These are phyloP conservation scores for Glyptemys insculpta DNA, from an alignment of 2,797 vertebrate genomes.

Conservation along the genomic window DNA sequence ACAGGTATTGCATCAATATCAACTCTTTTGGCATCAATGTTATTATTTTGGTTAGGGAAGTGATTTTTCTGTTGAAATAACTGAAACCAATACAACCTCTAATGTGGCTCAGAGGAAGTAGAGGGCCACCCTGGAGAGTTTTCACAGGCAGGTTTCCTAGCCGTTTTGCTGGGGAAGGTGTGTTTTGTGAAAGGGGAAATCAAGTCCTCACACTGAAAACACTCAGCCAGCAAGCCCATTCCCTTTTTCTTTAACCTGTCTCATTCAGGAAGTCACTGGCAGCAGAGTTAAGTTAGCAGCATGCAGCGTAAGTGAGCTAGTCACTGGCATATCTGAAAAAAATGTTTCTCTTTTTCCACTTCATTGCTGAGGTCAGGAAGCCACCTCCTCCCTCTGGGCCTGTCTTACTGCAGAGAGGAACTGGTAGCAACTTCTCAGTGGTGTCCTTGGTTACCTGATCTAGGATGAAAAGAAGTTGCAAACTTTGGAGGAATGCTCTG, in stretches of 20 bases:
- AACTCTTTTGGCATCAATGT: not conserved
- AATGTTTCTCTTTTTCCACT: constrained; percentile 29
- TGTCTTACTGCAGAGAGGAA: constrained; percentile 54
- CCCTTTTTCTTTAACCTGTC: not conserved
- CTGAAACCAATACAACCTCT: not conserved
- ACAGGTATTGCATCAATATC: fast-evolving
- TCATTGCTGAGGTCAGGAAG: constrained; percentile 75
- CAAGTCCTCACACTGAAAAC: constrained; percentile 8
- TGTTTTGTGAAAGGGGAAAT: not conserved
- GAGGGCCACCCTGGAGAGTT: not conserved
- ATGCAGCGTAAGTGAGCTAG: not conserved
- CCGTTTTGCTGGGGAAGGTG: not conserved
- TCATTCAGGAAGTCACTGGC: not conserved
- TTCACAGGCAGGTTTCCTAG: not conserved
- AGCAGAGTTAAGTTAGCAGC: constrained; percentile 26
- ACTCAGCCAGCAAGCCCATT: not conserved
- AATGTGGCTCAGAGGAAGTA: not conserved
- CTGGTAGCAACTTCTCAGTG: constrained; percentile 34
- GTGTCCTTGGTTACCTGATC: constrained; percentile 85
- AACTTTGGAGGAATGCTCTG: constrained; percentile 87
- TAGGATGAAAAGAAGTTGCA: constrained; percentile 85
- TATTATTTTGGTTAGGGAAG: not conserved
- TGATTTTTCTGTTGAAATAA: not conserved
- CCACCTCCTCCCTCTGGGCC: constrained; percentile 52
- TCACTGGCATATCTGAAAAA: constrained; percentile 22